Percentiles rank a stretch among this genome's conserved stretches.
Conservation (phyloP, 2,888 invertebrate species). For the Drosophila diplacantha region DNA sequence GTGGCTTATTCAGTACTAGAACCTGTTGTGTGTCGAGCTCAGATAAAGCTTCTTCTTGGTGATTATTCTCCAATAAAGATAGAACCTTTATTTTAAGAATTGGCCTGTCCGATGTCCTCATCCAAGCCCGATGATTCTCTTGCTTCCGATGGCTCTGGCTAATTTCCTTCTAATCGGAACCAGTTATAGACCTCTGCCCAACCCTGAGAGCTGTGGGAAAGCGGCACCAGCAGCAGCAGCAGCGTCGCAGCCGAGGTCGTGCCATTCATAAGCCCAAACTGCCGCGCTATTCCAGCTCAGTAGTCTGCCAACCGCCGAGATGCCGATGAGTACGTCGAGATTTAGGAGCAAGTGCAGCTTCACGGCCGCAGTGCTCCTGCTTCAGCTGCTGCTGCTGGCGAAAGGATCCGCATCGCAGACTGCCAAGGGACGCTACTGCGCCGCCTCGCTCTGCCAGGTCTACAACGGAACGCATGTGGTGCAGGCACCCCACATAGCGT, state of each 20-base stretch:
- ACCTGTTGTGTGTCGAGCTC: conserved; percentile 2
- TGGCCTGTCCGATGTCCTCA: conserved; percentile 17
- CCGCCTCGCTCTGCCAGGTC: conserved; percentile 65
- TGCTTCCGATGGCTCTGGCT: conserved; percentile 21
- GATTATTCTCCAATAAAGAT: conserved; percentile 1
- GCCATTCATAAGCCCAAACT: conserved; percentile 52
- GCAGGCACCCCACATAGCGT: conserved; percentile 68
- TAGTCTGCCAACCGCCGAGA: conserved; percentile 43
- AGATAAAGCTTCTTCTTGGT: not conserved
- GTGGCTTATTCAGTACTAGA: not conserved
- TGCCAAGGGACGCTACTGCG: conserved; percentile 56
- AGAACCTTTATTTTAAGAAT: conserved; percentile 18
- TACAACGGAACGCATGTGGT: conserved; percentile 73
- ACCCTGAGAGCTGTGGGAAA: conserved; percentile 26
- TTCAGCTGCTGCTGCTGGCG: conserved; percentile 7
- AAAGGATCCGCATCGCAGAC: not conserved
- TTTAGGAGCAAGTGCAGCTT: conserved; percentile 49
- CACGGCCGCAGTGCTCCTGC: conserved; percentile 42
- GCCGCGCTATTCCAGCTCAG: conserved; percentile 39
- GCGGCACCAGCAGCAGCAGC: conserved; percentile 17
- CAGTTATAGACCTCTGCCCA: conserved; percentile 26
- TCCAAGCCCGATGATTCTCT: not conserved
- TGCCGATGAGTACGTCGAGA: conserved; percentile 35
- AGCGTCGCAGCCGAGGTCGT: conserved; percentile 22
- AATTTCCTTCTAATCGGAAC: conserved; percentile 37